Evolutionary conservation across 2,113 vertebrate genomes (phyloP), one percentile per base, ranked within the genome.

Genomic region (Seriola dumerili): DNA sequence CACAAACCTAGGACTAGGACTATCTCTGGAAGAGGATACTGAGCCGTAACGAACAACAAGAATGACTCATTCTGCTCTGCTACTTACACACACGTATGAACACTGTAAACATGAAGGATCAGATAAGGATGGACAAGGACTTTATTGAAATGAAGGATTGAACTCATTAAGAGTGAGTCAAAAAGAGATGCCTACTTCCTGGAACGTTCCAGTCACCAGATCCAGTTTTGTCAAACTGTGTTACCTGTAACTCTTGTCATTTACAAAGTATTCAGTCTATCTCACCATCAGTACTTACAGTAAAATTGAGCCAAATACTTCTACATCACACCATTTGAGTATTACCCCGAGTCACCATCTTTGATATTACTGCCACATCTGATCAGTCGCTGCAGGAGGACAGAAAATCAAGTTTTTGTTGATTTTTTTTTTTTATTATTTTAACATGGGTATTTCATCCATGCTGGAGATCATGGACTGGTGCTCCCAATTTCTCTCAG

Each of bases 401-500:
- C 80, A 83, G 16, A 72, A 82, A 83, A 63, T 46, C 8, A 55
- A 36, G 48, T 17, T 17, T 14, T 61, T 17, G 13, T 88, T 84
- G 91, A 84, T 2, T 29, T 25, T 23, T 55, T 36, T 14, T 10
- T 57, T 21, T 44, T 89, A 87, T 65, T 42, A 42, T 84, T 76
- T 72, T 19, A 29, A 86, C 69, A 54, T 65, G 80, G 82, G 80
- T 81, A 71, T 87, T 92, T 93, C 89, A 94, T 96, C 95, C 93
- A 92, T 95, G 93, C 94, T 95, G 94, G 96, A 96, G 94, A 92
- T 95, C 95, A 92, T 93, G 91, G 94, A 94, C 94, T 87, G 96
- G 96, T 96, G 96, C 96, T 97, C 91, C 87, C 50, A 52, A 34
- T 78, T 79, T 90, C 92, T 96, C 94, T 95, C 90, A 95, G 96